Evolutionary conservation across 2,888 invertebrate species (phyloP), one percentile per base, ranked within the genome.

Genomic region (Desoria tigrina): DNA sequence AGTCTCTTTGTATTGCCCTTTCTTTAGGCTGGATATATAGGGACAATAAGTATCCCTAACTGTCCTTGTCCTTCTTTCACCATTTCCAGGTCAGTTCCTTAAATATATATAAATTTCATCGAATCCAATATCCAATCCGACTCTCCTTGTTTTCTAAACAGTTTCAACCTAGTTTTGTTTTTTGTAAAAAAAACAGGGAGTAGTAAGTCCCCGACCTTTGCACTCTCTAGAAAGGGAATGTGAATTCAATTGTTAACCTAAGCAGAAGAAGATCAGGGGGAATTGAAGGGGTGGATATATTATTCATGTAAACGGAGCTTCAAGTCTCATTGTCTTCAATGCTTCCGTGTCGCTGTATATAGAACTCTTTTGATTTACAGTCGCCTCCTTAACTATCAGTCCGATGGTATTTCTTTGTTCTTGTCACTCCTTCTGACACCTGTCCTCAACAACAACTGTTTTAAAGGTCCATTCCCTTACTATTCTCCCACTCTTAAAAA

Each of bases 381-480:
- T n/a, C 45, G 4, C 16, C 21, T 45, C n/a, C 45, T 16, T 45
- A 45, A 45, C 16, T 45, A n/a, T 45, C 45, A 45, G 9, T 45
- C 16, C 9, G n/a, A 45, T 45, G 45, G 45, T 16, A 21, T 45
- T 45, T 45, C 45, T 45, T 45, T 45, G 45, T 45, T 45, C 45
- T 45, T 45, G 45, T 45, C 45, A 45, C 45, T 45, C 45, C 6
- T 6, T 16, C n/a, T 45, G n/a, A 21, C 45, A 45, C 45, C 45
- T 45, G 45, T 45, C 45, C 45, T 21, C 16, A 45, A 16, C 9
- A 45, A 45, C 45, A 6, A 45, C 45, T 45, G 16, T 45, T 45
- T 16, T 45, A 16, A 16, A 45, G 45, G 21, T 4, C 4, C 16
- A 9, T 16, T 45, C 9, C 16, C 4, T 45, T 6, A 45, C 16